These are phyloP conservation scores for Saguinus imperator DNA, from an alignment of 2,113 vertebrate genomes.

Conservation along the genomic window DNA sequence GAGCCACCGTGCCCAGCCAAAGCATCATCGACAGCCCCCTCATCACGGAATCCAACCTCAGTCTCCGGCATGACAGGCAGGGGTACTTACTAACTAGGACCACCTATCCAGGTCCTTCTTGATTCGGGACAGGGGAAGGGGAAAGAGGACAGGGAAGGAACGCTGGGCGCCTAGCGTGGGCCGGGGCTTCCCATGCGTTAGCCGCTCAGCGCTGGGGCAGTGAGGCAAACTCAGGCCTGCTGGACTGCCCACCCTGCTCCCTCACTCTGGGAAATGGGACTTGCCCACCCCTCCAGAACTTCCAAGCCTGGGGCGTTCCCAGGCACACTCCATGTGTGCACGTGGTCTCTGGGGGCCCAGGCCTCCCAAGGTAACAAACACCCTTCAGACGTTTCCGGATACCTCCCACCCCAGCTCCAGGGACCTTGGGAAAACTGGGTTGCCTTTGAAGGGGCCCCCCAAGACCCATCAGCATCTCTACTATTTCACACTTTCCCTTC, in stretches of 20 bases:
- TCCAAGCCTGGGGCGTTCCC: background rate
- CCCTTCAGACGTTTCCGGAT: conserved; percentile 53
- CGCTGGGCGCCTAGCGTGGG: background rate
- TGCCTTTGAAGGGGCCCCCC: conserved; percentile 49
- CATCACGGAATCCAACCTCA: conserved; percentile 82
- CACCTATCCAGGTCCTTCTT: too few species aligned
- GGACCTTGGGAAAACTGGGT: conserved; percentile 18
- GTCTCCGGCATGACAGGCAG: conserved; percentile 83
- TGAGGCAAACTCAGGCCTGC: background rate
- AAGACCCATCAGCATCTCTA: conserved; percentile 59
- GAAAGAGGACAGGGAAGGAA: background rate
- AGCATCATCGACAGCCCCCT: conserved; percentile 54
- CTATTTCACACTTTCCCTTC: conserved; percentile 76
- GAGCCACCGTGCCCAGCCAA: too few species aligned
- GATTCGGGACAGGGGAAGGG: too few species aligned
- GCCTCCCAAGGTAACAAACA: conserved; percentile 38
- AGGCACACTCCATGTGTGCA: background rate
- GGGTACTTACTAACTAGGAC: conserved; percentile 79
- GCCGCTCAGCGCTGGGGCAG: background rate
- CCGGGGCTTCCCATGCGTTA: conserved; percentile 33
- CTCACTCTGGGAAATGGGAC: background rate
- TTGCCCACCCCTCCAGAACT: background rate
- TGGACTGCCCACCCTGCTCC: background rate
- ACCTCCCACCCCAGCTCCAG: conserved; percentile 26
- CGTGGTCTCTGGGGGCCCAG: background rate